Evolutionary conservation across 2,113 vertebrate species (phyloP), one percentile per base, ranked within the genome.

Genomic region (Symphodus melops): DNA sequence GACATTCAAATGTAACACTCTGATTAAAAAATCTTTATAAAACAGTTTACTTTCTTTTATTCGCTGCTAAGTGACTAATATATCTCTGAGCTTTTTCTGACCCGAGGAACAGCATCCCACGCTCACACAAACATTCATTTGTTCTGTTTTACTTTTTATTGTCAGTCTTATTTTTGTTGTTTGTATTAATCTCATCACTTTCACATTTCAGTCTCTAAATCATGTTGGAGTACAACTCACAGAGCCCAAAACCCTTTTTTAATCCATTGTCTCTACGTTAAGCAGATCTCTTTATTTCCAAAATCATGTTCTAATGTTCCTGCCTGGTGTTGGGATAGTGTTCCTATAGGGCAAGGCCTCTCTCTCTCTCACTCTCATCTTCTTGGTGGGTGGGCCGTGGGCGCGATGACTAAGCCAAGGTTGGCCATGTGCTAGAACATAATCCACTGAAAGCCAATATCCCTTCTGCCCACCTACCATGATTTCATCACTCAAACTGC

Each of bases 381-480:
- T 84, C 72, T 81, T 54, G 85, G 92, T 92, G 89, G 92, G 91
- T 78, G 79, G 75, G 62, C 68, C 83, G 90, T 92, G 89, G 90
- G 90, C 83, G 88, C 56, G 66, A 86, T 93, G 91, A 92, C 91
- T 93, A 91, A 93, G 84, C 89, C 79, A 89, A 88, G 81, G 87
- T 92, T 92, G 87, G 85, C 85, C 82, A 87, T 92, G 83, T 88
- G 79, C 87, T 85, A 77, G 83, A 91, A 86, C 70, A 89, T 88
- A 86, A 90, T 91, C 89, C 73, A 91, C 88, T 90, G 88, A 88
- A 88, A 91, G 78, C 81, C 83, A 88, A 82, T 91, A 87, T 89
- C 82, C 83, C 84, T 91, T 51, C 86, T 91, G 86, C 88, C 89
- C 86, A 88, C 89, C 91, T 82, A 83, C 82, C 79, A 73, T 86